phyloP scores from a whole-genome alignment of 2,113 vertebrate genomes.

The Lepisosteus oculatus region DNA sequence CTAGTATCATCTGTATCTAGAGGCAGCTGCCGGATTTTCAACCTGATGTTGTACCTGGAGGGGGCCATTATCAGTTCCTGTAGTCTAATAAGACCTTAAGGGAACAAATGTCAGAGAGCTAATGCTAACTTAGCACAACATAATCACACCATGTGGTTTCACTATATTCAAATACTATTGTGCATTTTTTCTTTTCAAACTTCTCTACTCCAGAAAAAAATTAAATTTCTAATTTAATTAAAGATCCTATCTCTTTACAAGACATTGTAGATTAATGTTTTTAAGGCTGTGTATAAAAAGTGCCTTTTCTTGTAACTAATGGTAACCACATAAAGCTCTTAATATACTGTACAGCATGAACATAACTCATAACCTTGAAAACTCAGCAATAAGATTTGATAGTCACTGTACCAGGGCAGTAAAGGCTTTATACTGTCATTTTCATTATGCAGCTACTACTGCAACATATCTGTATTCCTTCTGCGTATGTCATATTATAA shows the following conservation, averaged over 20 bases:
- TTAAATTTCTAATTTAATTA: conserved; percentile 21
- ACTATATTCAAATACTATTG: conserved; percentile 6
- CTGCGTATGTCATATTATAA: too few species aligned
- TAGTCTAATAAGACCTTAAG: conserved; percentile 87
- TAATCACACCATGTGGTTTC: conserved; percentile 11
- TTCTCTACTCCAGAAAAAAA: conserved; percentile 15
- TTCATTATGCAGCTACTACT: conserved; percentile 1
- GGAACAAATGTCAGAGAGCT: conserved; percentile 28
- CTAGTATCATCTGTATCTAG: conserved; percentile 81
- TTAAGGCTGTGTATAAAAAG: background rate
- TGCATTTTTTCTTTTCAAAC: background rate
- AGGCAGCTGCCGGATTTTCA: conserved; percentile 96
- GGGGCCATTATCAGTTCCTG: conserved; percentile 98
- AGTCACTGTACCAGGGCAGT: background rate
- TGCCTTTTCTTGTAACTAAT: conserved; percentile 13
- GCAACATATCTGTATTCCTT: background rate
- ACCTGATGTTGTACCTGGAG: conserved; percentile 91
- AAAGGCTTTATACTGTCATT: background rate
- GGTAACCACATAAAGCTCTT: background rate
- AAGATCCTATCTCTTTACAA: conserved; percentile 20
- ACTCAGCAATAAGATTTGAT: background rate
- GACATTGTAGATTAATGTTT: conserved; percentile 21
- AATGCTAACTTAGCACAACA: conserved; percentile 28
- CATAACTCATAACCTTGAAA: conserved; percentile 11
- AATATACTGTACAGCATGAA: background rate